Evolutionary conservation across 2,888 invertebrate species (phyloP), one percentile per base, ranked within the genome.

Genomic region (Drosophila suboccidentalis): DNA sequence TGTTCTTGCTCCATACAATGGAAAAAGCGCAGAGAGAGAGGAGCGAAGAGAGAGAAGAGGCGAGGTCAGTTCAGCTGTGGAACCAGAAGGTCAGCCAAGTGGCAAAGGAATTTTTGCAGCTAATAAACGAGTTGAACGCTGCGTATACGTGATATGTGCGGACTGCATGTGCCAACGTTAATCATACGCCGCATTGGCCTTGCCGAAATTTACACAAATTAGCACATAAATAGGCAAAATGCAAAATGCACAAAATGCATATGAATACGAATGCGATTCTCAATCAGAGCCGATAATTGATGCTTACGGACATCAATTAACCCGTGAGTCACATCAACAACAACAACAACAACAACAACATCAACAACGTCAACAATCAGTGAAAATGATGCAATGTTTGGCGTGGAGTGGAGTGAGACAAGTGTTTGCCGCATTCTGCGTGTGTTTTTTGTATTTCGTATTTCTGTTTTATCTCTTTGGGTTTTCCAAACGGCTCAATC

Each of bases 51-150:
- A 58, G 68, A 17, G n/a, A 13, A 11, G 43, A 15, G 11, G 8
- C 13, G 17, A n/a, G 13, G 13, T 26, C 8, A 46, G 60, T 43
- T 36, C 22, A 44, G 55, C 34, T 44, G 63, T 46, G 74, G 63
- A 65, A 49, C 74, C 71, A 82, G 77, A 82, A 86, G 74, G 80
- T 68, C 83, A 83, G 67, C 72, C 86, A 86, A 55, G 78, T 86
- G 83, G 83, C 81, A 86, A 82, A 78, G 60, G 72, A 76, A 82
- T 82, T 68, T 43, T 64, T 43, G 10, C 26, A 47, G 32, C 68
- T 26, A 15, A 46, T n/a, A 36, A 34, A 32, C 51, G 22, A 34
- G 36, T 34, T 17, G 34, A 36, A 63, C 65, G 49, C 39, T 78
- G 77, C 81, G 82, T 82, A 80, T 86, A 70, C 68, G 59, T 79